Conservation (phyloP, 2,888 invertebrate genomes). For the Spodoptera exigua region DNA sequence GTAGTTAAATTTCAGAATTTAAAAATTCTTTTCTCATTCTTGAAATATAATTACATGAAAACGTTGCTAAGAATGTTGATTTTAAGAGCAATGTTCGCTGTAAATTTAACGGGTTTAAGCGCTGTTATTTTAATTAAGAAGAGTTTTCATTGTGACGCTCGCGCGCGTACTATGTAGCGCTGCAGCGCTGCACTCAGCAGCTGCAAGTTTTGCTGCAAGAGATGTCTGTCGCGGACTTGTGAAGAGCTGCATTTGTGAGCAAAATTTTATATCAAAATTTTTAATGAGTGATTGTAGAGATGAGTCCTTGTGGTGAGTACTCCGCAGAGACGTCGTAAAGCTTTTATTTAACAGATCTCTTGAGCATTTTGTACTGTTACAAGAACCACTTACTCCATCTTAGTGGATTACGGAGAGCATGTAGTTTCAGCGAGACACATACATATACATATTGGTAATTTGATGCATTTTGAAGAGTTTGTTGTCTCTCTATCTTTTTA, state of each 20-base stretch:
- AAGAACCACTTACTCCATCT: no score
- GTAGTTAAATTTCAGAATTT: constrained; percentile 11
- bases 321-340: background rate
- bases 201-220: constrained; percentile 18
- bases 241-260: constrained; percentile 23
- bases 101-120: constrained; percentile 26
- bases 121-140: constrained; percentile 45
- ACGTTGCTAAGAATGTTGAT: constrained; percentile 39
- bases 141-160: constrained; percentile 26
- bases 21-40: constrained; percentile 34
- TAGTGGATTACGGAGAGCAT: no score
- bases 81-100: constrained; percentile 27
- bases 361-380: no score
- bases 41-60: constrained; percentile 38
- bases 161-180: constrained; percentile 13
- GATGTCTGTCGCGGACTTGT: constrained; percentile 25
- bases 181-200: constrained; percentile 34
- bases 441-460: no score
- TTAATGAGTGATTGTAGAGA: constrained; percentile 29
- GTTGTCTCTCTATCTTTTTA: no score
- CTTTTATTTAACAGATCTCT: background rate
- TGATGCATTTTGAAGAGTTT: no score
- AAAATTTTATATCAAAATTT: constrained; percentile 25
- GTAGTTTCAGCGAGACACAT: no score
- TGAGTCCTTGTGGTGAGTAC: constrained; percentile 17